phyloP scores from a whole-genome alignment of 2,888 invertebrate genomes.

The Lycocerus yunnanus region DNA sequence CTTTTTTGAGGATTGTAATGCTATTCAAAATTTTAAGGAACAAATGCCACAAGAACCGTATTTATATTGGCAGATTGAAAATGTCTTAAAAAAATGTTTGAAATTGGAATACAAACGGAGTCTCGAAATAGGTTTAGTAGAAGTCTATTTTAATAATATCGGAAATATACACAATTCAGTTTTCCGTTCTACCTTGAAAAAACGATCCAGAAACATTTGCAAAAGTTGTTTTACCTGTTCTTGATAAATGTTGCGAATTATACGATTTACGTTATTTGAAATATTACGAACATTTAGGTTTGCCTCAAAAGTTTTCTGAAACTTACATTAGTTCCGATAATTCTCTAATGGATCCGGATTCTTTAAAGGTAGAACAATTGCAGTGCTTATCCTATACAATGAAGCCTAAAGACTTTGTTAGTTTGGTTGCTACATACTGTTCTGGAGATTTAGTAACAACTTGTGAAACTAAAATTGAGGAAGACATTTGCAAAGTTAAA shows the following conservation, averaged over 20 bases:
- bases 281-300: background rate
- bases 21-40: background rate
- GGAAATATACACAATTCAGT: background rate
- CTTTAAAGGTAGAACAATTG: background rate
- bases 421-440: background rate
- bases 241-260: background rate
- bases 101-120: background rate
- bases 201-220: background rate
- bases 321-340: background rate
- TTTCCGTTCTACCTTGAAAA: background rate
- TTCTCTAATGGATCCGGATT: background rate
- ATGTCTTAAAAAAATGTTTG: background rate
- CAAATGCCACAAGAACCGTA: background rate
- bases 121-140: background rate
- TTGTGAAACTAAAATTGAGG: background rate
- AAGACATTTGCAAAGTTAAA: background rate
- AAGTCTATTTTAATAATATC: background rate
- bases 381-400: conserved; percentile 1
- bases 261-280: background rate
- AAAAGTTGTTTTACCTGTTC: background rate
- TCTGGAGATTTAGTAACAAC: background rate
- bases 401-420: background rate
- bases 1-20: background rate
- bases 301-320: background rate
- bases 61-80: background rate